Base-by-base conservation (phyloP, 2,888 invertebrate species). In the Mesorhabditis spiculigera region DNA sequence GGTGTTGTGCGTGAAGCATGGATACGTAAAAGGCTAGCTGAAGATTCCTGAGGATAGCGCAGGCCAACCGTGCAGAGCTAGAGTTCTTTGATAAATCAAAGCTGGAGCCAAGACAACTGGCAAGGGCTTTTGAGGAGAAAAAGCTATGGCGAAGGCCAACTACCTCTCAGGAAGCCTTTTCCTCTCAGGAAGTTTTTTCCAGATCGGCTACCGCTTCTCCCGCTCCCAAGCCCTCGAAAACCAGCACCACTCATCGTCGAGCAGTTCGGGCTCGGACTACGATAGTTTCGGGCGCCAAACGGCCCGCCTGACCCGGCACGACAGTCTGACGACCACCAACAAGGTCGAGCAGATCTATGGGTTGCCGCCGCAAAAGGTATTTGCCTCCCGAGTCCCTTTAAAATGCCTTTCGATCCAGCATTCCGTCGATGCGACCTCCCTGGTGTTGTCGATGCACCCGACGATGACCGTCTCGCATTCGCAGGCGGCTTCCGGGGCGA, bases 131-230 rank as follows among this genome's bases (percentile, higher is more conserved):
- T 28, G 28, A 28, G 28, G 28, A 28, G 28, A 28, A 28, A 28
- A 28, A 28, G 28, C 28, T 28, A 50, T 13, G n/a, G 8, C 58
- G n/a, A 50, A 50, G n/a, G 8, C 58, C 1, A 50, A 50, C 28
- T 28, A 28, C 28, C 28, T 28, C 28, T 28, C 28, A 28, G 28
- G 3, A 28, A 28, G 28, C 28, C 28, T 28, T 28, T 28, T 28
- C 28, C 28, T 28, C 28, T 28, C 28, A 28, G 1, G 28, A 28
- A 28, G 28, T 28, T 28, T 28, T 28, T 28, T 81, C 13, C 70
- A 81, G 76, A 68, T 81, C 66, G 84, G 84, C 62, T 82, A 80
- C 72, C 80, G 81, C 13, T 68, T 84, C 43, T 75, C 82, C 10
- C 69, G 74, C 58, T 78, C 75, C 67, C 69, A 78, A 43, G 66